phyloP scores from a whole-genome alignment of 2,888 invertebrate species.

The Drosophila mimetica region DNA sequence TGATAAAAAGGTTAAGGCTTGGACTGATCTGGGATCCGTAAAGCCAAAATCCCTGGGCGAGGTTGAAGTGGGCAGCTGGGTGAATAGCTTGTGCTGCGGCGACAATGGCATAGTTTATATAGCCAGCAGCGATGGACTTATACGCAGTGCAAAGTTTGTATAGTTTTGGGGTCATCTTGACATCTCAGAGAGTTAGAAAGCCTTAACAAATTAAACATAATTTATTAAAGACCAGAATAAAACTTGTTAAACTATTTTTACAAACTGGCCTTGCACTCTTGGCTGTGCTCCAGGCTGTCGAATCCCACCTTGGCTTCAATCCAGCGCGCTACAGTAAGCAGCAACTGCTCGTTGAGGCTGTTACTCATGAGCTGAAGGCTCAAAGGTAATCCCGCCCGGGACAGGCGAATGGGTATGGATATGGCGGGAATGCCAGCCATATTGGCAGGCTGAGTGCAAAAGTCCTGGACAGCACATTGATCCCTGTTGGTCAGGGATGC shows the following conservation, averaged over 20 bases:
- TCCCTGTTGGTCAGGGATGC: constrained; percentile 91
- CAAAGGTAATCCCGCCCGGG: constrained; percentile 90
- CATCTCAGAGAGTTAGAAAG: constrained; percentile 1
- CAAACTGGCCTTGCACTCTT: constrained; percentile 46
- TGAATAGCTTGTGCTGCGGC: constrained; percentile 81
- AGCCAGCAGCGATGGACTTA: constrained; percentile 80
- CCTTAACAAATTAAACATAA: neutral
- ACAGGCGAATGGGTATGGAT: constrained; percentile 92
- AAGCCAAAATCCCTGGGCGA: constrained; percentile 76
- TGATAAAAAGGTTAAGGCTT: constrained; percentile 83
- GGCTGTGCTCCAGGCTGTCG: constrained; percentile 73
- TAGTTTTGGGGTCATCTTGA: constrained; percentile 21
- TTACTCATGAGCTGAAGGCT: constrained; percentile 95
- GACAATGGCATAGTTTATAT: constrained; percentile 74
- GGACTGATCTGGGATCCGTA: constrained; percentile 73
- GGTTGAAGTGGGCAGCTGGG: constrained; percentile 79
- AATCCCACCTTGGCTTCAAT: constrained; percentile 89
- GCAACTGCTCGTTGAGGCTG: constrained; percentile 89
- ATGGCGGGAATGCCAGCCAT: constrained; percentile 98
- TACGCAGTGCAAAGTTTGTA: constrained; percentile 78
- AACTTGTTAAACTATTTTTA: constrained; percentile 30
- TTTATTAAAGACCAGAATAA: constrained; percentile 12
- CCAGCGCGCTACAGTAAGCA: constrained; percentile 92
- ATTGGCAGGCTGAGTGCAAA: constrained; percentile 97
- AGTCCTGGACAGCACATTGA: constrained; percentile 95